These are phyloP conservation scores for Zophobas morio DNA, from an alignment of 1,140 invertebrate genomes.

Conservation along the genomic window DNA sequence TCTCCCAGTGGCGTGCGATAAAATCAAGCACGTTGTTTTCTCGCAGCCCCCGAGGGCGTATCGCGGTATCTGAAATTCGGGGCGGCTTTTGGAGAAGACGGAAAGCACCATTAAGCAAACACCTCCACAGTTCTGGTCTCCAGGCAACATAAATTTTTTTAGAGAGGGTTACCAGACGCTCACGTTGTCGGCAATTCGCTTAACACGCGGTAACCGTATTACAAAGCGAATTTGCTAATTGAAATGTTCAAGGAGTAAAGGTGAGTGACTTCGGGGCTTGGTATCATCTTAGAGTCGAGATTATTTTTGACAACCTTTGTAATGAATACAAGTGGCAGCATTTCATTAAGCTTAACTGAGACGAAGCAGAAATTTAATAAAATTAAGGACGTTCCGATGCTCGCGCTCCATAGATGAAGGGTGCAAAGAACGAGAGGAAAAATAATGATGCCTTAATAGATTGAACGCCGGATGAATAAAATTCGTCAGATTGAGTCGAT, in stretches of 20 bases:
- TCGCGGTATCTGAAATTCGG: background rate
- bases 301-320: background rate
- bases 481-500: slow-evolving; percentile 1
- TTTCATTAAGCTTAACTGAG: slow-evolving; percentile 5
- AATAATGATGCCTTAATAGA: background rate
- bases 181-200: background rate
- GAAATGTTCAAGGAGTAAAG: slow-evolving; percentile 4
- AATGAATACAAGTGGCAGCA: slow-evolving; percentile 8
- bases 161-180: background rate
- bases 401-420: background rate
- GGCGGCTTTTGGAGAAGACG: background rate
- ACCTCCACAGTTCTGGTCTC: background rate
- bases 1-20: background rate
- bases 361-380: slow-evolving; percentile 10
- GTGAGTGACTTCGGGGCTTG: background rate
- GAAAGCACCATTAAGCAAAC: slow-evolving; percentile 1
- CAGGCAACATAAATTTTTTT: background rate
- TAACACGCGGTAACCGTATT: background rate
- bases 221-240: background rate
- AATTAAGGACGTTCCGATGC: background rate
- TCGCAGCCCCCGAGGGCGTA: background rate
- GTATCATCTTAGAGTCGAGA: slow-evolving; percentile 1
- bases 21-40: background rate
- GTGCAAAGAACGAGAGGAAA: background rate
- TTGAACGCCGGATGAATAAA: slow-evolving; percentile 4